A percentile compares a stretch with the other conserved stretches of the same genome.
Conservation (phyloP, 2,113 vertebrate species). For the Microcebus tavaratra region DNA sequence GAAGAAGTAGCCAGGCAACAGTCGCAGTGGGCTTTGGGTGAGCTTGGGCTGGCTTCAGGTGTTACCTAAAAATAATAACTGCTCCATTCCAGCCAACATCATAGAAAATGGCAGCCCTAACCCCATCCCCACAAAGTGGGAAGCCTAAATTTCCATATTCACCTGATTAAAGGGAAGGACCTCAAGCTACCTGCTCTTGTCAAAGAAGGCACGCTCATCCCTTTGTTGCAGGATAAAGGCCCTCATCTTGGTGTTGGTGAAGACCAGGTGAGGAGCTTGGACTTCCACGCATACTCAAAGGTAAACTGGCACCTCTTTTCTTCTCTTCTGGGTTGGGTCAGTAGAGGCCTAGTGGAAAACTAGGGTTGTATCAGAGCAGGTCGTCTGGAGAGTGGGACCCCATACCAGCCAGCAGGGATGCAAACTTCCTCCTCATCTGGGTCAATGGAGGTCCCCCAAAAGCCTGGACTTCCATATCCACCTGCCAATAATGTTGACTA, state of each 20-base stretch:
- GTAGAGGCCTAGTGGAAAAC: neutral
- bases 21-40: no score
- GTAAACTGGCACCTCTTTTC: neutral
- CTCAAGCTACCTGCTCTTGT: neutral
- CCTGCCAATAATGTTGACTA: no score
- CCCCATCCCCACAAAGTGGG: no score
- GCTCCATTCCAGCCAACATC: neutral
- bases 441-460: neutral
- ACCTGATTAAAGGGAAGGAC: no score
- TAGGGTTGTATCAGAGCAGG: neutral
- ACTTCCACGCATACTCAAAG: no score
- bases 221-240: neutral
- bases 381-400: neutral
- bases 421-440: neutral
- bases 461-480: neutral
- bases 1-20: no score
- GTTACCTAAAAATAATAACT: neutral
- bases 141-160: neutral
- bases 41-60: no score
- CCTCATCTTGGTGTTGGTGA: no score
- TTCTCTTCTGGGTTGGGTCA: neutral
- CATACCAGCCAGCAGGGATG: neutral
- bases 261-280: neutral
- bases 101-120: neutral
- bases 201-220: neutral